These are phyloP conservation scores for Periplaneta americana DNA, from an alignment of 1,140 invertebrate species.

Conservation along the genomic window DNA sequence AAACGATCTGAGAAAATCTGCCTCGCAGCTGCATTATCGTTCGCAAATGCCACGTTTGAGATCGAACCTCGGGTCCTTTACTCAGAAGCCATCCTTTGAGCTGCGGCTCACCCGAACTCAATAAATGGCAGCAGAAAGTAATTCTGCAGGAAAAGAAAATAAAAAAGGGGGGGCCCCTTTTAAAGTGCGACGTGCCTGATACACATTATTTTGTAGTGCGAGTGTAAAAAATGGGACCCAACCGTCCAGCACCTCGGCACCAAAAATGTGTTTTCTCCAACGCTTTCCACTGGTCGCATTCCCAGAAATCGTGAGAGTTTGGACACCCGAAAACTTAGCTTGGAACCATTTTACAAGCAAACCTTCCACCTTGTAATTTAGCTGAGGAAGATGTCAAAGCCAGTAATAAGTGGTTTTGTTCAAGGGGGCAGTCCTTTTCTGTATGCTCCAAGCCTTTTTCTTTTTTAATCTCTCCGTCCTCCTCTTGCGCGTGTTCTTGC, in stretches of 20 bases:
- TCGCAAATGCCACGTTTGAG: too few species aligned
- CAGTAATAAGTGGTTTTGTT: slow-evolving; percentile 16
- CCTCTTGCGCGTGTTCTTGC: background rate
- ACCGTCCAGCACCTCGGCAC: background rate
- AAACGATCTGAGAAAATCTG: too few species aligned
- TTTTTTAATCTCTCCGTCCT: background rate
- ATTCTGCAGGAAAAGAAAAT: too few species aligned
- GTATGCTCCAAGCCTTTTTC: background rate
- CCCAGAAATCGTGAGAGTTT: slow-evolving; percentile 5
- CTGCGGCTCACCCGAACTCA: too few species aligned
- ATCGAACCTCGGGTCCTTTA: too few species aligned
- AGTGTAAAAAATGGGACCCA: background rate
- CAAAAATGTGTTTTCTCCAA: background rate
- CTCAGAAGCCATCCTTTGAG: too few species aligned
- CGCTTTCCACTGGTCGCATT: background rate
- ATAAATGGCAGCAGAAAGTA: too few species aligned
- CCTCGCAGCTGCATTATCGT: too few species aligned
- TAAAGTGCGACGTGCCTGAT: background rate
- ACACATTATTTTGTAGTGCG: background rate
- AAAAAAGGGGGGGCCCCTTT: background rate
- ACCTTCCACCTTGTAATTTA: slow-evolving; percentile 10
- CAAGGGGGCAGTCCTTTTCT: slow-evolving; percentile 3
- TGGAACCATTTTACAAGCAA: slow-evolving; percentile 6
- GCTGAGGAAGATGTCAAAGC: slow-evolving; percentile 16
- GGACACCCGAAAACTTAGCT: slow-evolving; percentile 6